Evolutionary conservation across 2,797 vertebrate genomes (phyloP).

Genomic region (Sebastes baramenuke): DNA sequence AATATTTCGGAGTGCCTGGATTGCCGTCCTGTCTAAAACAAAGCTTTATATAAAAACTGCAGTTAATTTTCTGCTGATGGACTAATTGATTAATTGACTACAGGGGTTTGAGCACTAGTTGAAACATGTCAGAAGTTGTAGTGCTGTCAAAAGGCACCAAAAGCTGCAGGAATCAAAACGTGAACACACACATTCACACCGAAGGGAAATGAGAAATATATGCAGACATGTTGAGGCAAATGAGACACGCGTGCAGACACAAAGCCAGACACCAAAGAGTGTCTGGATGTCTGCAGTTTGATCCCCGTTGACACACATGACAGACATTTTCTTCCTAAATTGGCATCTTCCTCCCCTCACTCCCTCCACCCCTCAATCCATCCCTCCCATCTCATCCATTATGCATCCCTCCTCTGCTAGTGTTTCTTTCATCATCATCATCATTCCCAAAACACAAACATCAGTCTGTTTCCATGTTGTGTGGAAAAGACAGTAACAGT

Average conservation of each 20-base stretch:
- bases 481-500: not conserved
- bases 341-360: constrained; percentile 11
- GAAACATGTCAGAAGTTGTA: no score
- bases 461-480: not conserved
- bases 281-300: constrained; percentile 34
- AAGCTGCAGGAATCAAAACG: not conserved
- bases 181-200: not conserved
- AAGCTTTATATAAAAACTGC: no score
- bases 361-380: no score
- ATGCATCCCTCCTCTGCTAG: constrained; percentile 36
- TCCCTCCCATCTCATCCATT: constrained; percentile 42
- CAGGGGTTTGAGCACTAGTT: no score
- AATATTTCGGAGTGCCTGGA: no score
- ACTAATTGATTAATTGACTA: no score
- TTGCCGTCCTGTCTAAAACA: no score
- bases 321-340: constrained; percentile 40
- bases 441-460: not conserved
- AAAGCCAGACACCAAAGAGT: constrained; percentile 34
- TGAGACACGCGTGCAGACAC: constrained; percentile 1
- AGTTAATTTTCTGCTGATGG: no score
- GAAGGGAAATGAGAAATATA: not conserved
- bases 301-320: constrained; percentile 29
- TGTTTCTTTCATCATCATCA: constrained; percentile 37
- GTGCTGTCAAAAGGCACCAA: no score
- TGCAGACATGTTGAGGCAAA: not conserved